Conservation (phyloP, 2,113 vertebrate genomes). For the Prietella phreatophila region DNA sequence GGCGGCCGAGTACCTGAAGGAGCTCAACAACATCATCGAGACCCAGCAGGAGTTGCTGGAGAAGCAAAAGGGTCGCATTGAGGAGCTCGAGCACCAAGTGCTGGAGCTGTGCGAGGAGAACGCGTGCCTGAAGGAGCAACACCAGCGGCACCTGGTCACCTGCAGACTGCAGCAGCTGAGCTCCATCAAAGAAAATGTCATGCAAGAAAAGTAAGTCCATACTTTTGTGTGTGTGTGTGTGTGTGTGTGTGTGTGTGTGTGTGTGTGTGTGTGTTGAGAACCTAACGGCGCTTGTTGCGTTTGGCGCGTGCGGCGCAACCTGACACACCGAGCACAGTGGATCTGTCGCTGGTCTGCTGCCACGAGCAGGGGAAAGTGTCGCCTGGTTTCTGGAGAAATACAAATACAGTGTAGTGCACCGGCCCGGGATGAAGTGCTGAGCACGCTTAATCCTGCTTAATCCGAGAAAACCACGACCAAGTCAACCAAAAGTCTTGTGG, state of each 20-base stretch:
- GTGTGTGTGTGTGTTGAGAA: not conserved
- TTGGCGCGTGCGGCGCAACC: not conserved
- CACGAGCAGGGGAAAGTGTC: not conserved
- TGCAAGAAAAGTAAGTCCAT: slow-evolving; percentile 80
- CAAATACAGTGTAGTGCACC: not conserved
- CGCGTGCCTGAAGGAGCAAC: slow-evolving; percentile 81
- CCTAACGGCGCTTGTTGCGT: not conserved
- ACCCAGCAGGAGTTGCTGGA: slow-evolving; percentile 88
- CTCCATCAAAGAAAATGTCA: slow-evolving; percentile 76
- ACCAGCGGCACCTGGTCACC: slow-evolving; percentile 86
- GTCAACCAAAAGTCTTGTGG: not conserved
- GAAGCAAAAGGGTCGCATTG: slow-evolving; percentile 83
- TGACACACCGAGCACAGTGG: not conserved
- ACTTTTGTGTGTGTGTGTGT: not conserved
- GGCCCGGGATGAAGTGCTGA: not conserved
- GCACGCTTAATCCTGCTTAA: too few relatives aligned
- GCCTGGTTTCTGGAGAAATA: not conserved
- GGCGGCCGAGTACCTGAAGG: slow-evolving; percentile 85
- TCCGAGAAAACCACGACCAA: not conserved
- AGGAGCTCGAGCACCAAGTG: slow-evolving; percentile 88
- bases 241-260: not conserved
- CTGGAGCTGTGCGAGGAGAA: slow-evolving; percentile 82
- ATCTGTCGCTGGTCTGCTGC: too few relatives aligned
- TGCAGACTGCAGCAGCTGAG: slow-evolving; percentile 80
- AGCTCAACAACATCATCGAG: slow-evolving; percentile 85